Evolutionary conservation across 2,888 invertebrate species (phyloP).

Genomic region (Heliconius charithonia): DNA sequence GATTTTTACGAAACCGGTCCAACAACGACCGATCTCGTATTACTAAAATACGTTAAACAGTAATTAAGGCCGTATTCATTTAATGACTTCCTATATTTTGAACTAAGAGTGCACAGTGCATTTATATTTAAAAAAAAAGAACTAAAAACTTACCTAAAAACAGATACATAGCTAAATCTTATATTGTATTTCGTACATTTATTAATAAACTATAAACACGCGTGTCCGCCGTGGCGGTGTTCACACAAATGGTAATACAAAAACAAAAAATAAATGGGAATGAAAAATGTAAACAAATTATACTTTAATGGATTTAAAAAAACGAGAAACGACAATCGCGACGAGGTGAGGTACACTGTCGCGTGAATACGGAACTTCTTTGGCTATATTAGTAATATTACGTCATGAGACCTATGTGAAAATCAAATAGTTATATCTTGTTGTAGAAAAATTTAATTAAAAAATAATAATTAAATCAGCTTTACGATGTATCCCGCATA

Average conservation of each 20-base stretch:
- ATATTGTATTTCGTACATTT: conserved; percentile 6
- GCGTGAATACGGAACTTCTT: conserved; percentile 27
- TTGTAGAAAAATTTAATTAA: background rate
- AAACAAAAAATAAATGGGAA: conserved; percentile 27
- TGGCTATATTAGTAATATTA: background rate
- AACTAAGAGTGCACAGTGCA: background rate
- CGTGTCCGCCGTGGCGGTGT: conserved; percentile 25
- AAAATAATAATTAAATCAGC: too few relatives aligned
- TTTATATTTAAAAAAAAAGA: conserved; percentile 9
- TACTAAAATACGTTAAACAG: background rate
- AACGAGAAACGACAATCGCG: conserved; percentile 29
- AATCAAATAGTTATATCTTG: background rate
- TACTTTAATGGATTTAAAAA: conserved; percentile 24
- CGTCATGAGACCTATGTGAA: background rate
- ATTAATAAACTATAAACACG: conserved; percentile 24
- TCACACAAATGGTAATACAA: conserved; percentile 35
- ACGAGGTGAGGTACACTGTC: conserved; percentile 29
- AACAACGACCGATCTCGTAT: background rate
- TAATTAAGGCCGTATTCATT: background rate
- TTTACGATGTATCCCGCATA: too few relatives aligned
- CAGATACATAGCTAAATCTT: conserved; percentile 34
- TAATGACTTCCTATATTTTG: background rate
- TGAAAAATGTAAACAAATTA: conserved; percentile 37
- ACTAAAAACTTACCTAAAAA: conserved; percentile 38
- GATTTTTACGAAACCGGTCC: conserved; percentile 9